Percentiles rank a stretch among this genome's conserved stretches.
phyloP scores from a whole-genome alignment of 1,140 invertebrate species.

The Mycetomoellerius zeteki region DNA sequence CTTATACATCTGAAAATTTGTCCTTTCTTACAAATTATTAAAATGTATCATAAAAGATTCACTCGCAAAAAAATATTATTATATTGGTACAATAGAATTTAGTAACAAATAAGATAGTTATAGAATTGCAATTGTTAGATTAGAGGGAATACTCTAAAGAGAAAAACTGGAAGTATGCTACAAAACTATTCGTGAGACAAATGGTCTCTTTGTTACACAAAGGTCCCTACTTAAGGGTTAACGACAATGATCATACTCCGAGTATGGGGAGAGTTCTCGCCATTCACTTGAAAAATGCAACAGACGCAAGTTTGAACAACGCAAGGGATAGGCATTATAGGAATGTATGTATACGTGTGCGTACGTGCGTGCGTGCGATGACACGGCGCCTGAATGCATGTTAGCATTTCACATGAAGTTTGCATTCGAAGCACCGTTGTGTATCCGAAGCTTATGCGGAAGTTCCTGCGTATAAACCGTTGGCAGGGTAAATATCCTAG shows the following conservation, averaged over 20 bases:
- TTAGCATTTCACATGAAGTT: slow-evolving; percentile 60
- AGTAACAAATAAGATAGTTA: neutral
- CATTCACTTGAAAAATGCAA: slow-evolving; percentile 50
- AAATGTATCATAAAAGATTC: neutral
- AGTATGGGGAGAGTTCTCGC: neutral
- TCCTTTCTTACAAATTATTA: neutral
- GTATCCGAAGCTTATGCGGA: slow-evolving; percentile 53
- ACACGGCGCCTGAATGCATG: slow-evolving; percentile 27
- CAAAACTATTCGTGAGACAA: slow-evolving; percentile 17
- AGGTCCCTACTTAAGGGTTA: slow-evolving; percentile 36
- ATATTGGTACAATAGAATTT: neutral
- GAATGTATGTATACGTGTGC: neutral
- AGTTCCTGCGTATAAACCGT: slow-evolving; percentile 55
- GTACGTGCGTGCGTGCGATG: slow-evolving; percentile 21
- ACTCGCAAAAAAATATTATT: neutral
- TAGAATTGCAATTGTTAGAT: neutral
- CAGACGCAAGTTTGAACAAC: slow-evolving; percentile 41
- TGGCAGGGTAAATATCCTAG: slow-evolving; percentile 53
- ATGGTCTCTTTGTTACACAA: neutral
- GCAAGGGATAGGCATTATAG: neutral
- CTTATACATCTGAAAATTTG: neutral
- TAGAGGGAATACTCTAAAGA: neutral
- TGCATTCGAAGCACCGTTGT: slow-evolving; percentile 57
- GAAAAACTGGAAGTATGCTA: neutral
- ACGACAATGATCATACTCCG: slow-evolving; percentile 47